Conservation (phyloP, 2,888 invertebrate genomes). For the Cephus runcator region DNA sequence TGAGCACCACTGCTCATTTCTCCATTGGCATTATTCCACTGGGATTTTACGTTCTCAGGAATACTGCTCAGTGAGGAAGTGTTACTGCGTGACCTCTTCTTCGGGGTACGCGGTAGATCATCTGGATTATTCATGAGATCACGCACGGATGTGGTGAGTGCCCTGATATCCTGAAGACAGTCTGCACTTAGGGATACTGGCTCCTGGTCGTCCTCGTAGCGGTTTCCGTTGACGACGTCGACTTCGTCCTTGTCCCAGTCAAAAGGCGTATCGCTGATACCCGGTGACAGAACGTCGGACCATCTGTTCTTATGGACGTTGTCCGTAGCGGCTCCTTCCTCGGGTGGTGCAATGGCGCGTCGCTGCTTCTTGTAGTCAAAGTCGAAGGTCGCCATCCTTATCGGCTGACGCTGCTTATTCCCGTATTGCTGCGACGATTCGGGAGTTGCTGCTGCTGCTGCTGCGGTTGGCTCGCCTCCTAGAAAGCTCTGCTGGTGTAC, state of each 20-base stretch:
- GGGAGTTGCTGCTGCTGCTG: conserved; percentile 40
- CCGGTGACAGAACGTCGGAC: background rate
- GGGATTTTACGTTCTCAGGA: conserved; percentile 25
- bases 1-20: conserved; percentile 12
- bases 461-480: conserved; percentile 59
- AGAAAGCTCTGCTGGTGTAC: conserved; percentile 64
- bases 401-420: conserved; percentile 62
- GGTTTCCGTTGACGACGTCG: conserved; percentile 39
- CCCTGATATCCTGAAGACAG: conserved; percentile 44
- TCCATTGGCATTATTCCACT: background rate
- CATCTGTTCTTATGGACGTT: conserved; percentile 4
- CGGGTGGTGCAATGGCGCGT: conserved; percentile 12
- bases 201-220: conserved; percentile 30
- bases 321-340: conserved; percentile 19
- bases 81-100: conserved; percentile 19
- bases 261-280: background rate
- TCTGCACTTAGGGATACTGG: conserved; percentile 43
- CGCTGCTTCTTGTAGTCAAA: conserved; percentile 50
- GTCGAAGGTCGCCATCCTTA: conserved; percentile 57
- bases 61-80: conserved; percentile 42
- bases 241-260: conserved; percentile 25
- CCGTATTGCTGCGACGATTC: conserved; percentile 60
- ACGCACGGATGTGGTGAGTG: conserved; percentile 42
- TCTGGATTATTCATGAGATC: conserved; percentile 44
- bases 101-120: background rate